phyloP scores from a whole-genome alignment of 2,888 invertebrate genomes.

The Cecidostiba fungosa region DNA sequence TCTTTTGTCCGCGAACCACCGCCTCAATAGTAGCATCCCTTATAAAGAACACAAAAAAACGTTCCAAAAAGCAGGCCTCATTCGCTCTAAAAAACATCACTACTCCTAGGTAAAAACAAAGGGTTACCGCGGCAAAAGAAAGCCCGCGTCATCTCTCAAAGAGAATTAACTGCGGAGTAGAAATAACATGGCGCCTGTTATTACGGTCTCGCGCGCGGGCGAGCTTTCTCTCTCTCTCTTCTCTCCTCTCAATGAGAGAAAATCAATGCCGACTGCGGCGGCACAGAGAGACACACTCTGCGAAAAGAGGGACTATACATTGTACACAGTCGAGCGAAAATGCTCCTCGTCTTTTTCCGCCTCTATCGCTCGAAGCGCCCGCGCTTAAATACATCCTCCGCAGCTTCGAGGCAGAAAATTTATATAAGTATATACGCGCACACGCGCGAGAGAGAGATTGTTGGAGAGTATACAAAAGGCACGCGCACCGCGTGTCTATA shows the following conservation, averaged over 20 bases:
- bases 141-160: constrained; percentile 61
- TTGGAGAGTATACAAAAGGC: background rate
- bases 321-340: constrained; percentile 46
- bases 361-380: constrained; percentile 8
- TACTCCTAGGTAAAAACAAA: background rate
- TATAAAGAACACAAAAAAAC: too few relatives aligned
- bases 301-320: constrained; percentile 24
- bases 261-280: constrained; percentile 67
- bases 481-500: background rate
- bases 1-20: too few relatives aligned
- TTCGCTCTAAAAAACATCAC: constrained; percentile 2
- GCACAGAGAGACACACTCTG: constrained; percentile 36
- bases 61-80: background rate
- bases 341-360: constrained; percentile 47
- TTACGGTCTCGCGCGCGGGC: constrained; percentile 56
- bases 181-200: constrained; percentile 69
- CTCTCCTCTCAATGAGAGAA: constrained; percentile 65
- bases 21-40: too few relatives aligned
- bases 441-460: background rate
- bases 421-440: constrained; percentile 49
- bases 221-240: constrained; percentile 20
- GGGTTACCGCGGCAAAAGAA: constrained; percentile 53
- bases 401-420: constrained; percentile 47
- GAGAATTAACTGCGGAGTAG: constrained; percentile 63
- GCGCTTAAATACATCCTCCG: constrained; percentile 51